These are phyloP conservation scores for Gavia stellata DNA, from an alignment of 2,113 vertebrate species.

Conservation along the genomic window DNA sequence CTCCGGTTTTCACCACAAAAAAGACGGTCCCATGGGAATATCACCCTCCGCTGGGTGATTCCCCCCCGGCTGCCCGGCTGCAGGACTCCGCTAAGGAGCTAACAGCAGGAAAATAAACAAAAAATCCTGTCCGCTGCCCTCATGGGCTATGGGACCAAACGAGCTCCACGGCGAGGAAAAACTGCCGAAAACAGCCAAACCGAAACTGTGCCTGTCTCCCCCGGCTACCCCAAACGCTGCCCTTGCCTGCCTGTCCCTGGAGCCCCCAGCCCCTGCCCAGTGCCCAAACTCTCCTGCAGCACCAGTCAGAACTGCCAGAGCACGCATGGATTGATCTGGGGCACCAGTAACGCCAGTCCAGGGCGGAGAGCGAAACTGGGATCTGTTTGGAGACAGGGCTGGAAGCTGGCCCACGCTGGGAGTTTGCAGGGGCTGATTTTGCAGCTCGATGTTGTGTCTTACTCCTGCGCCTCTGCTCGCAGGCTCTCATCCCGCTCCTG, in stretches of 20 bases:
- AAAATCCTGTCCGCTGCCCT: neutral
- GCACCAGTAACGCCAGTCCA: neutral
- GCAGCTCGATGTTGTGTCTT: neutral
- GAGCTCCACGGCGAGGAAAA: neutral
- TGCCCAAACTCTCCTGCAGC: neutral
- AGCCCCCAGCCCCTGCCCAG: neutral
- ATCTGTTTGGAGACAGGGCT: neutral
- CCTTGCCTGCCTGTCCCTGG: neutral
- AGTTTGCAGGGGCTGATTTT: neutral
- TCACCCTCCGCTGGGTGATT: neutral
- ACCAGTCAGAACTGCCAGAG: neutral
- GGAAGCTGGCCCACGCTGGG: neutral
- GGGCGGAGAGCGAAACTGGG: neutral
- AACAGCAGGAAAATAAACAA: neutral
- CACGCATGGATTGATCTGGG: accelerated
- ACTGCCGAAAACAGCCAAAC: neutral
- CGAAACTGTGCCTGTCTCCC: accelerated
- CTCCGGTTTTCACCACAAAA: neutral
- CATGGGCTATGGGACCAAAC: neutral
- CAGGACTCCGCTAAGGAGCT: neutral
- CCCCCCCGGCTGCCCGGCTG: accelerated
- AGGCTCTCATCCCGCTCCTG: neutral
- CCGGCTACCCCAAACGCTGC: accelerated
- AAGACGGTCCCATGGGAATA: accelerated
- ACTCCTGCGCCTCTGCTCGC: neutral